Base-by-base conservation (phyloP, 1,140 invertebrate genomes). In the Pseudachorutes palmiensis region DNA sequence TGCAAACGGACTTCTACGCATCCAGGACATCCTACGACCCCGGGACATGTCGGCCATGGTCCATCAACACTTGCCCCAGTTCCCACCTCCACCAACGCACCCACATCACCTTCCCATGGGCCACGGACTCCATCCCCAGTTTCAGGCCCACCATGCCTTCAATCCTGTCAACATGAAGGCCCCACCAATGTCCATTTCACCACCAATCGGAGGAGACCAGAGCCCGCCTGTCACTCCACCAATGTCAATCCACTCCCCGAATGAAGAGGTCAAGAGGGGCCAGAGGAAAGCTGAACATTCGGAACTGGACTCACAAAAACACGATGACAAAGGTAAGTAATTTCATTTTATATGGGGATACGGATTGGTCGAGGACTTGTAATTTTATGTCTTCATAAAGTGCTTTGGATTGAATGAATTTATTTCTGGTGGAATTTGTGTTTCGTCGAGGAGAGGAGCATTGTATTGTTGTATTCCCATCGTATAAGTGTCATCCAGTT, bases 161-260 rank as follows among this genome's bases (percentile, higher is more conserved):
- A 51, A 31, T 30, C 59, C 61, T 48, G 29, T 73, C 19, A 71
- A 71, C 31, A 68, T 73, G 64, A 73, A 73, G 65, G 48, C 66
- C 16, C 69, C 72, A 28, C 61, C 66, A 16, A 9, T 36, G 12
- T 63, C 67, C 22, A 71, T 73, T 36, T 73, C 72, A 51, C 72
- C 72, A 41, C 72, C 72, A 28, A 71, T 73, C 26, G 72, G 72
- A 41, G 58, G 69, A 12, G 72, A 73, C 67, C 72, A 73, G 45
- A 71, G 69, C 68, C 72, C 72, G 31, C 72, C 72, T n/a, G 69
- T 67, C 24, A 73, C 72, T 32, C 72, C 72, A 45, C 72, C 72
- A 51, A 67, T 71, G 22, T 63, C 66, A 5, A 26, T 69, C 2
- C 66, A 70, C 62, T 73, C 72, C 14, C 64, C 69, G 0, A 64